These are phyloP conservation scores for Temnopleurus reevesii DNA, from an alignment of 53 echinoderm and acorn worm species.

Conservation along the genomic window DNA sequence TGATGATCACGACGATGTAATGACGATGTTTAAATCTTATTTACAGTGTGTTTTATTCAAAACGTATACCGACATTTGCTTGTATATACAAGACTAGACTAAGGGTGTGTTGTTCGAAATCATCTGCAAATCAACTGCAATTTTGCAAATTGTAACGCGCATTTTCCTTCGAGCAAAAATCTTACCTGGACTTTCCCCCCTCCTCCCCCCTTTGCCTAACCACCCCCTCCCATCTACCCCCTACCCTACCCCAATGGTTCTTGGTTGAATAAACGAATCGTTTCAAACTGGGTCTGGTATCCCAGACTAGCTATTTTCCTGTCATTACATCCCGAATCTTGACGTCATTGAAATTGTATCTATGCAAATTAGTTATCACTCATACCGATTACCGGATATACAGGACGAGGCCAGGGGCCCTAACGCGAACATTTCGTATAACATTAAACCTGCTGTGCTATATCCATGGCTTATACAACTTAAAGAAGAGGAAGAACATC, in stretches of 20 bases:
- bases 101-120: too few species aligned
- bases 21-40: background rate
- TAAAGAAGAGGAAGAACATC: background rate
- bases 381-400: background rate
- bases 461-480: background rate
- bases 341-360: conserved; percentile 39
- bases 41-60: background rate
- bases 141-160: too few species aligned
- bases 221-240: background rate
- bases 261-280: too few species aligned
- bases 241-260: too few species aligned
- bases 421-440: background rate
- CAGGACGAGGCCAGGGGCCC: background rate
- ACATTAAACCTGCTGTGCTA: background rate
- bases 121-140: too few species aligned
- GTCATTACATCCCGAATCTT: background rate
- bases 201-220: background rate
- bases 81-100: too few species aligned
- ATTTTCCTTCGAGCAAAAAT: too few species aligned
- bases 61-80: background rate
- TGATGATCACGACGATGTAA: background rate
- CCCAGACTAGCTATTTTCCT: too few species aligned
- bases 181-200: background rate
- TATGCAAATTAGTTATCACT: conserved; percentile 37
- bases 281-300: too few species aligned